Evolutionary conservation across 2,888 invertebrate species (phyloP).

Genomic region (Polietes domitor): DNA sequence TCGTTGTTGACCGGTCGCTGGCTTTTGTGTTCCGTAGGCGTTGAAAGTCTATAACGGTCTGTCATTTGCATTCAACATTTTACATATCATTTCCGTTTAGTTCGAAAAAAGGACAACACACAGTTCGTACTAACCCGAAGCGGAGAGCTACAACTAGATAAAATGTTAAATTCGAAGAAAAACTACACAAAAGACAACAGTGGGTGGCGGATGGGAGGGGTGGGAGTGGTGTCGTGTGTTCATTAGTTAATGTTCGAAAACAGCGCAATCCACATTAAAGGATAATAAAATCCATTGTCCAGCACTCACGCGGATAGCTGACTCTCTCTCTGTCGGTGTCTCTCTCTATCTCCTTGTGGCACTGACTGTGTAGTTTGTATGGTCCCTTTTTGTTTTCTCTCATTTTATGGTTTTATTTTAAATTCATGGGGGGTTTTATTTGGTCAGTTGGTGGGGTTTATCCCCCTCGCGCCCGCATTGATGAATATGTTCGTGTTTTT

Average conservation of each 20-base stretch:
- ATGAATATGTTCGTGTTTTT: constrained; percentile 26
- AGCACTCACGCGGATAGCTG: constrained; percentile 9
- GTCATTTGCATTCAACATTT: constrained; percentile 50
- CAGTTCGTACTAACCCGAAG: neutral
- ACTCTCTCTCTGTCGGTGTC: constrained; percentile 10
- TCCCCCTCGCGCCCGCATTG: too few relatives aligned
- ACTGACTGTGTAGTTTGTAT: neutral
- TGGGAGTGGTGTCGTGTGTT: constrained; percentile 18
- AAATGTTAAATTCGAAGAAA: constrained; percentile 43
- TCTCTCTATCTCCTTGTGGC: neutral
- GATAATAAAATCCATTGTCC: constrained; percentile 13
- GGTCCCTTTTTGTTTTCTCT: constrained; percentile 24
- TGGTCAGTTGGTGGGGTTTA: too few relatives aligned
- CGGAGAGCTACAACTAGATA: constrained; percentile 26
- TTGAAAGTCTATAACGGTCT: constrained; percentile 49
- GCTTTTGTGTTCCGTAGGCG: constrained; percentile 52
- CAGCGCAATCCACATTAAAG: neutral
- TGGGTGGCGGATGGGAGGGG: neutral
- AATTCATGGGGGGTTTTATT: neutral
- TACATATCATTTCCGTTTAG: constrained; percentile 28
- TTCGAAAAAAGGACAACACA: constrained; percentile 19
- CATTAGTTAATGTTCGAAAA: constrained; percentile 49
- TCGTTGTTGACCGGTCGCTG: neutral
- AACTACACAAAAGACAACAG: neutral
- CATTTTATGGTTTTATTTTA: neutral